Evolutionary conservation across 2,888 invertebrate species (phyloP).

Genomic region (Cosmopolites sordidus): DNA sequence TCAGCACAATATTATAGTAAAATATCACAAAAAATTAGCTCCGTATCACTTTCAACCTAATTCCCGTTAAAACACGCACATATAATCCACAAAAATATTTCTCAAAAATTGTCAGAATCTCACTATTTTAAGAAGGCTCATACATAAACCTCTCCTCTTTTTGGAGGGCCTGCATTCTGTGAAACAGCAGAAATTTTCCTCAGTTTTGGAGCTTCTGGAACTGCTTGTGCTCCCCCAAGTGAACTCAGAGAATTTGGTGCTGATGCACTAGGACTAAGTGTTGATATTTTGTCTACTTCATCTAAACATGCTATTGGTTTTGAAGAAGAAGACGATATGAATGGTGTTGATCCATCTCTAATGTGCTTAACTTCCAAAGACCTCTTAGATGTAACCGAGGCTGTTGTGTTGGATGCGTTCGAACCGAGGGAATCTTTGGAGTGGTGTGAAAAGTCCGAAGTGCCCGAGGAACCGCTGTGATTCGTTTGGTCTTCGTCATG

Average conservation of each 20-base stretch:
- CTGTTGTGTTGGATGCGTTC: slow-evolving; percentile 42
- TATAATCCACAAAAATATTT: too few relatives aligned
- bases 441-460: slow-evolving; percentile 40
- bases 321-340: background rate
- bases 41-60: too few relatives aligned
- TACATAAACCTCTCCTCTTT: slow-evolving; percentile 57
- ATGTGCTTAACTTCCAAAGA: slow-evolving; percentile 13
- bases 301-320: slow-evolving; percentile 9
- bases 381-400: slow-evolving; percentile 37
- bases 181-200: slow-evolving; percentile 50
- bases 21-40: too few relatives aligned
- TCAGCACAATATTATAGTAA: too few relatives aligned
- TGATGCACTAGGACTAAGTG: slow-evolving; percentile 32
- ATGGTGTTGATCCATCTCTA: background rate
- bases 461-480: slow-evolving; percentile 43
- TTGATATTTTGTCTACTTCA: slow-evolving; percentile 21
- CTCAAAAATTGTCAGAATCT: too few relatives aligned
- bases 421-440: slow-evolving; percentile 45
- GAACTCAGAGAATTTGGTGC: slow-evolving; percentile 36
- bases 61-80: too few relatives aligned
- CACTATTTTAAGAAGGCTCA: slow-evolving; percentile 35
- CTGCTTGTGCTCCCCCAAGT: slow-evolving; percentile 16
- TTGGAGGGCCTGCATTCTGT: slow-evolving; percentile 46
- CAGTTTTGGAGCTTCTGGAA: slow-evolving; percentile 32
- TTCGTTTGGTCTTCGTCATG: slow-evolving; percentile 31